phyloP scores from a whole-genome alignment of 2,113 vertebrate species.

The Polyodon spathula region DNA sequence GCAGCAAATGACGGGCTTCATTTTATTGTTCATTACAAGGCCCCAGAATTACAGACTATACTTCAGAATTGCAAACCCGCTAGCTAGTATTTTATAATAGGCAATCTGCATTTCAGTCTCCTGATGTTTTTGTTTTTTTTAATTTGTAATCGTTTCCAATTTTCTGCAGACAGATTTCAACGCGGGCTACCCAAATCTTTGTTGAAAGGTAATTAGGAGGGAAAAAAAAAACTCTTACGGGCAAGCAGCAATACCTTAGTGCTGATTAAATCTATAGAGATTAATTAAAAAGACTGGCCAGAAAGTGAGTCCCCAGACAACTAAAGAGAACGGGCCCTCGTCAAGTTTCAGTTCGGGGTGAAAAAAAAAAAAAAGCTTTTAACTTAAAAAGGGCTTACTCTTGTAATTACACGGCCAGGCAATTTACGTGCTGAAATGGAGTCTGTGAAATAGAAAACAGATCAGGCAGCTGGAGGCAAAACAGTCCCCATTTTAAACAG shows the following conservation, averaged over 20 bases:
- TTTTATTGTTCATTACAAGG: no score
- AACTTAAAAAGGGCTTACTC: constrained; percentile 88
- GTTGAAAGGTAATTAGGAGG: constrained; percentile 78
- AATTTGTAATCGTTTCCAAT: constrained; percentile 70
- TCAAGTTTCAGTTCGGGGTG: constrained; percentile 84
- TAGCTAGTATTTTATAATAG: no score
- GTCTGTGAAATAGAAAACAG: constrained; percentile 74
- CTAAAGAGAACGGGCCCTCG: constrained; percentile 74
- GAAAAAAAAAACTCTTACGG: constrained; percentile 70
- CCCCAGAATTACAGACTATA: no score
- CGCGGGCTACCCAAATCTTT: constrained; percentile 69
- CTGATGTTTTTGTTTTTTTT: constrained; percentile 20
- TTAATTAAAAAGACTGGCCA: constrained; percentile 84
- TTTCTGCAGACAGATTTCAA: constrained; percentile 54
- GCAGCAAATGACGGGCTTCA: no score
- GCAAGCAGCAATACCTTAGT: constrained; percentile 84
- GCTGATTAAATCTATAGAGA: constrained; percentile 96
- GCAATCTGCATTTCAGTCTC: background rate
- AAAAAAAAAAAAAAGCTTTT: constrained; percentile 59
- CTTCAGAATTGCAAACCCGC: no score
- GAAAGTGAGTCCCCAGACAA: constrained; percentile 90
- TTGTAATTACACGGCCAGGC: constrained; percentile 88
- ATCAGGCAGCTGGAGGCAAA: constrained; percentile 66
- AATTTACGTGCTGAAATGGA: constrained; percentile 77
- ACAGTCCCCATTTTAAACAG: constrained; percentile 48